Evolutionary conservation across 2,797 vertebrate species (phyloP).

Genomic region (Poecilia gillii): DNA sequence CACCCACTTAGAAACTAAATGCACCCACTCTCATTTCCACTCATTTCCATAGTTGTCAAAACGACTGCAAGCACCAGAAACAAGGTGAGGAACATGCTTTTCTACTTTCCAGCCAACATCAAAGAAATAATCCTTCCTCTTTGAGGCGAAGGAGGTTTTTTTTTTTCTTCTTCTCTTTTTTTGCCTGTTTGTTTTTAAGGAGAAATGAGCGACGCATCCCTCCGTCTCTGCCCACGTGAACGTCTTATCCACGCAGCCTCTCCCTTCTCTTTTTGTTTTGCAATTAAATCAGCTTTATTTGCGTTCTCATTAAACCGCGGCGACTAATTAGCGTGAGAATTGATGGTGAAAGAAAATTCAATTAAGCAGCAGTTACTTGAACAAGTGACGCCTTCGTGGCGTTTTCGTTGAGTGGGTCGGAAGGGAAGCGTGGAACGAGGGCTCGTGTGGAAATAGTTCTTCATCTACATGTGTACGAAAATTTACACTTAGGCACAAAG

Average conservation of each 20-base stretch:
- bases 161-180: not conserved
- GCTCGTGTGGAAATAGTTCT: constrained; percentile 23
- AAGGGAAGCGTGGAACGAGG: constrained; percentile 40
- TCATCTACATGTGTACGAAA: not conserved
- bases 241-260: constrained; percentile 24
- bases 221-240: constrained; percentile 34
- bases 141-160: constrained; percentile 25
- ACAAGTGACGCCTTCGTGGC: constrained; percentile 66
- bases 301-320: constrained; percentile 70
- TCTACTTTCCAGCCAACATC: constrained; percentile 15
- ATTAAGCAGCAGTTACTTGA: constrained; percentile 72
- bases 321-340: constrained; percentile 78
- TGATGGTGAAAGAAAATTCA: constrained; percentile 74
- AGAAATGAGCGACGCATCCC: constrained; percentile 19
- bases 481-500: not conserved
- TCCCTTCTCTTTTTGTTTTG: constrained; percentile 53
- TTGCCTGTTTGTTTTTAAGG: not conserved
- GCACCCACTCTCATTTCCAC: constrained; percentile 26
- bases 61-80: constrained; percentile 19
- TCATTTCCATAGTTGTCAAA: constrained; percentile 59
- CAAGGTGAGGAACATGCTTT: constrained; percentile 14
- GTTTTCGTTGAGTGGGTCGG: constrained; percentile 72
- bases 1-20: constrained; percentile 33
- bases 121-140: constrained; percentile 39
- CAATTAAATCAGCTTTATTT: constrained; percentile 75